Conservation (phyloP, 2,797 vertebrate species). For the Paguma larvata region DNA sequence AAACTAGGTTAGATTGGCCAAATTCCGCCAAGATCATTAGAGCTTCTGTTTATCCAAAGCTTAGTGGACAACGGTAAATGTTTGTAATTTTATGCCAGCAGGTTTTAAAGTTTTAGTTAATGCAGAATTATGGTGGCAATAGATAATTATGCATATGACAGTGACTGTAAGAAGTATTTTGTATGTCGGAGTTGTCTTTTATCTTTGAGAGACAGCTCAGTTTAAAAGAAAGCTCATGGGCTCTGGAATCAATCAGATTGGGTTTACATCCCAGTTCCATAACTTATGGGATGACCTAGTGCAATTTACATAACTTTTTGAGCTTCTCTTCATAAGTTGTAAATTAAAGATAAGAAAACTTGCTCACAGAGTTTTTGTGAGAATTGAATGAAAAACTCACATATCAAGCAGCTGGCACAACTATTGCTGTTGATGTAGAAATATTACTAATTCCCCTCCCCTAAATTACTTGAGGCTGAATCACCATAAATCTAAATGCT, state of each 20-base stretch:
- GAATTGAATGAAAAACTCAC: conserved; percentile 16
- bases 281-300: background rate
- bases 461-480: background rate
- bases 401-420: background rate
- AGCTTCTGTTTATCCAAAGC: background rate
- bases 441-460: background rate
- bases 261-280: background rate
- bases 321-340: background rate
- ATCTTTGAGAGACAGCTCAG: background rate
- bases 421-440: conserved; percentile 20
- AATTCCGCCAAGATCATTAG: background rate
- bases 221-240: background rate
- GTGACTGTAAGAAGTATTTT: background rate
- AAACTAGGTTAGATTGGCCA: background rate
- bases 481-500: background rate
- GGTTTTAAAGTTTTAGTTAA: background rate
- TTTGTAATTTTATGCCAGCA: conserved; percentile 3
- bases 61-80: background rate
- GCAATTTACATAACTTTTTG: background rate
- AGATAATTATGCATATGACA: background rate
- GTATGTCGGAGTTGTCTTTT: background rate
- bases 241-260: background rate
- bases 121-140: background rate
- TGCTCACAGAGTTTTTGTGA: conserved; percentile 18
- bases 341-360: background rate